These are phyloP conservation scores for Sylvia borin DNA, from an alignment of 2,797 vertebrate species.

Conservation along the genomic window DNA sequence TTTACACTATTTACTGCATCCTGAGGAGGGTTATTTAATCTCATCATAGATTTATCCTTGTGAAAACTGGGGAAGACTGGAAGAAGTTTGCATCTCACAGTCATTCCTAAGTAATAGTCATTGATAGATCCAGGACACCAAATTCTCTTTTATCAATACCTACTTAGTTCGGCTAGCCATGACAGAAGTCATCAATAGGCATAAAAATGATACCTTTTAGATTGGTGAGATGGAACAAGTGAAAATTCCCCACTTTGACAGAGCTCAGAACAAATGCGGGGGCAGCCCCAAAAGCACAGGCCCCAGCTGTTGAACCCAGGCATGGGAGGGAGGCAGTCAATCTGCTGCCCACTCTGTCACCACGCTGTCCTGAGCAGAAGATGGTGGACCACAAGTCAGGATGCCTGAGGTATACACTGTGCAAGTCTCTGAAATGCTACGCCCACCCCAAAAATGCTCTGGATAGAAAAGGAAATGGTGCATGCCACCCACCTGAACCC, in stretches of 20 bases:
- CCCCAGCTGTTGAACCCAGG: not conserved
- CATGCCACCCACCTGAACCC: rapidly evolving
- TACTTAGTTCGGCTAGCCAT: not conserved
- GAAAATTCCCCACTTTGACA: not conserved
- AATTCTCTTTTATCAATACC: not conserved
- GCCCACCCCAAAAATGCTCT: not conserved
- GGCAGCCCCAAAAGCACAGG: not conserved
- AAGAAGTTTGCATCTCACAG: not conserved
- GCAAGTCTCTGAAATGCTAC: not conserved
- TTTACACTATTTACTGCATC: not conserved
- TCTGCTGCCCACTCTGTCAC: not conserved
- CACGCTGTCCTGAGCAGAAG: not conserved
- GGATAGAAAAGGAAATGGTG: not conserved
- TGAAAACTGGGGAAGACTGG: not conserved
- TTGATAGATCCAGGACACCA: not conserved
- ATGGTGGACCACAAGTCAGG: rapidly evolving
- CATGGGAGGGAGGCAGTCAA: not conserved
- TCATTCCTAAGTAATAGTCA: not conserved
- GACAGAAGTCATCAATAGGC: not conserved
- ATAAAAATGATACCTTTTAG: not conserved
- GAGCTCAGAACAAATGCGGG: not conserved
- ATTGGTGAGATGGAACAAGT: not conserved
- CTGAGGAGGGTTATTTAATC: not conserved
- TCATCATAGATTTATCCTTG: not conserved
- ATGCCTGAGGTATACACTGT: not conserved